Conservation (phyloP, 2,797 vertebrate genomes). For the Sciaenops ocellatus region DNA sequence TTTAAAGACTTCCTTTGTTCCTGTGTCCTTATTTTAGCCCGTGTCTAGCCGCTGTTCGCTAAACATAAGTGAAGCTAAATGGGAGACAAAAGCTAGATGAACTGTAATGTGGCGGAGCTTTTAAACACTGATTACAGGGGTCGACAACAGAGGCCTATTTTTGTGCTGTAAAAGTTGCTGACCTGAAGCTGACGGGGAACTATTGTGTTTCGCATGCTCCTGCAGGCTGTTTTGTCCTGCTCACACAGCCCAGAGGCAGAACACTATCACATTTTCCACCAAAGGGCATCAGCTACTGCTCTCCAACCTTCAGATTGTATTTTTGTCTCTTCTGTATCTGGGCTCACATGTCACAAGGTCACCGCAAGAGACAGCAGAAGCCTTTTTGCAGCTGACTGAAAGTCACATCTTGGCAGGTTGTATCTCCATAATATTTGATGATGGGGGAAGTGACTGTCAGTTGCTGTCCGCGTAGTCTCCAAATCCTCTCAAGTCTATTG, state of each 20-base stretch:
- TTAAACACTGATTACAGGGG: slow-evolving; percentile 65
- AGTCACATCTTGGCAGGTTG: slow-evolving; percentile 55
- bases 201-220: slow-evolving; percentile 84
- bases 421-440: slow-evolving; percentile 57
- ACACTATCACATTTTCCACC: slow-evolving; percentile 70
- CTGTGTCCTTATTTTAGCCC: slow-evolving; percentile 38
- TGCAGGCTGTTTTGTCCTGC: slow-evolving; percentile 72
- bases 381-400: slow-evolving; percentile 55
- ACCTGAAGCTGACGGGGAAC: slow-evolving; percentile 73
- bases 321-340: slow-evolving; percentile 55
- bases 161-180: slow-evolving; percentile 76
- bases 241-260: slow-evolving; percentile 56
- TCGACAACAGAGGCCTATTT: slow-evolving; percentile 69
- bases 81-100: slow-evolving; percentile 26
- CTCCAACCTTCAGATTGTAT: slow-evolving; percentile 62
- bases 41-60: not conserved
- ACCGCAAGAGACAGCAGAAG: slow-evolving; percentile 35
- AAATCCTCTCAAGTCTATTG: slow-evolving; percentile 57
- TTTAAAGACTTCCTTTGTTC: slow-evolving; percentile 31
- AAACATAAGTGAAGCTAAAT: slow-evolving; percentile 43
- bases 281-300: slow-evolving; percentile 50
- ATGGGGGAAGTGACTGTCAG: slow-evolving; percentile 56
- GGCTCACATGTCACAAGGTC: slow-evolving; percentile 54
- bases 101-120: slow-evolving; percentile 21
- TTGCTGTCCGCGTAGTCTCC: slow-evolving; percentile 28